phyloP scores from a whole-genome alignment of 2,113 vertebrate genomes.

The Cromileptes altivelis region DNA sequence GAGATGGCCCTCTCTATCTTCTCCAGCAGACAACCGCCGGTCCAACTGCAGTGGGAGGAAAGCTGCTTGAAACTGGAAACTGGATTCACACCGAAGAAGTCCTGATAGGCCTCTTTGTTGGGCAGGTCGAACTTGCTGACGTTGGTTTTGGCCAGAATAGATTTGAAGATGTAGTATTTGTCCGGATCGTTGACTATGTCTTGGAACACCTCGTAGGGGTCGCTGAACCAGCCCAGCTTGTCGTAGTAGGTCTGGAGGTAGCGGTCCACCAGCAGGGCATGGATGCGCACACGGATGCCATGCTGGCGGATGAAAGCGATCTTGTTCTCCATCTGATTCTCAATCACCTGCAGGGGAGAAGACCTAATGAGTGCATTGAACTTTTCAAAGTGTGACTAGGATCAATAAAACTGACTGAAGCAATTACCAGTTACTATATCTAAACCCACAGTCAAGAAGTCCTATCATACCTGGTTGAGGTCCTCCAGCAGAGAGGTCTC shows the following conservation, averaged over 20 bases:
- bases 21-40: slow-evolving; percentile 93
- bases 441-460: neutral
- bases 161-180: slow-evolving; percentile 98
- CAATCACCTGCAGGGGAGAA: slow-evolving; percentile 87
- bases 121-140: slow-evolving; percentile 99
- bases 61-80: slow-evolving; percentile 94
- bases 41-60: slow-evolving; percentile 94
- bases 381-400: neutral
- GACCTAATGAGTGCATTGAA: neutral
- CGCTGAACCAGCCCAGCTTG: slow-evolving; percentile 94
- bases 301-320: slow-evolving; percentile 98
- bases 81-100: slow-evolving; percentile 98
- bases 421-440: neutral
- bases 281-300: slow-evolving; percentile 95
- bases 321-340: slow-evolving; percentile 98
- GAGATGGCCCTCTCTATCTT: slow-evolving; percentile 96
- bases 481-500: slow-evolving; percentile 97
- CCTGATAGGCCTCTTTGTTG: slow-evolving; percentile 95
- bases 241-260: slow-evolving; percentile 95
- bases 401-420: neutral
- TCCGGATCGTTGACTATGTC: slow-evolving; percentile 98
- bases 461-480: slow-evolving; percentile 88
- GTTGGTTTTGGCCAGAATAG: slow-evolving; percentile 98
- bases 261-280: slow-evolving; percentile 95
- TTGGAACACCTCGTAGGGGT: slow-evolving; percentile 92